phyloP scores from a whole-genome alignment of 1,140 invertebrate genomes.

The Condylostylus longicornis region DNA sequence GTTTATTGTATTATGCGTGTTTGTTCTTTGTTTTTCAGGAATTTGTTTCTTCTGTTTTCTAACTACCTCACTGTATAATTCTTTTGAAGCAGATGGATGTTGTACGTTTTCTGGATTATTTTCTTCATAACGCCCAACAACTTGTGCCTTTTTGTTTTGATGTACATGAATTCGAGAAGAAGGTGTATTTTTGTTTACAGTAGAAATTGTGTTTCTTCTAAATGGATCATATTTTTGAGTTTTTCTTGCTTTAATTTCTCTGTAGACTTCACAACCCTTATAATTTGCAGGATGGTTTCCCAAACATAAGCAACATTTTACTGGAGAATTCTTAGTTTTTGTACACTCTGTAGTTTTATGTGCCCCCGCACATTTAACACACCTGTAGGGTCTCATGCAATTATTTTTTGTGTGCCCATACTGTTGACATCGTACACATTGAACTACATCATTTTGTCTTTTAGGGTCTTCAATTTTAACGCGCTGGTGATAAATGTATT shows the following conservation, averaged over 20 bases:
- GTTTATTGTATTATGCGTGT: no score
- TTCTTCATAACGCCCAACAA: conserved; percentile 3
- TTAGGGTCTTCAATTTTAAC: conserved; percentile 19
- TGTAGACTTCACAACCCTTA: conserved; percentile 21
- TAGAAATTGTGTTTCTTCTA: not conserved
- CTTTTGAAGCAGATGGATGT: conserved; percentile 6
- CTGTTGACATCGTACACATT: conserved; percentile 26
- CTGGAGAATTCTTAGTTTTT: conserved; percentile 11
- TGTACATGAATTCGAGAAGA: no score
- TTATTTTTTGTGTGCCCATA: conserved; percentile 29
- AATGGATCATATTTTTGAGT: not conserved
- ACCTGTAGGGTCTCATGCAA: conserved; percentile 16
- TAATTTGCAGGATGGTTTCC: conserved; percentile 29
- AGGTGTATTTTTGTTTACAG: conserved; percentile 1
- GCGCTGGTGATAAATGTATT: conserved; percentile 16
- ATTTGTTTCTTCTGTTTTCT: no score
- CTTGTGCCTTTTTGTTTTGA: conserved; percentile 3
- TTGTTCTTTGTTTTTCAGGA: no score
- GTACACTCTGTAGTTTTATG: conserved; percentile 18
- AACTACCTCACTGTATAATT: conserved; percentile 8
- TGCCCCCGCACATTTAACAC: conserved; percentile 26
- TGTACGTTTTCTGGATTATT: conserved; percentile 6
- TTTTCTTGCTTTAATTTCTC: conserved; percentile 9
- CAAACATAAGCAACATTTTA: conserved; percentile 23
- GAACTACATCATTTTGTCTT: conserved; percentile 17